Evolutionary conservation across 2,797 vertebrate species (phyloP).

Genomic region (Merluccius polli): DNA sequence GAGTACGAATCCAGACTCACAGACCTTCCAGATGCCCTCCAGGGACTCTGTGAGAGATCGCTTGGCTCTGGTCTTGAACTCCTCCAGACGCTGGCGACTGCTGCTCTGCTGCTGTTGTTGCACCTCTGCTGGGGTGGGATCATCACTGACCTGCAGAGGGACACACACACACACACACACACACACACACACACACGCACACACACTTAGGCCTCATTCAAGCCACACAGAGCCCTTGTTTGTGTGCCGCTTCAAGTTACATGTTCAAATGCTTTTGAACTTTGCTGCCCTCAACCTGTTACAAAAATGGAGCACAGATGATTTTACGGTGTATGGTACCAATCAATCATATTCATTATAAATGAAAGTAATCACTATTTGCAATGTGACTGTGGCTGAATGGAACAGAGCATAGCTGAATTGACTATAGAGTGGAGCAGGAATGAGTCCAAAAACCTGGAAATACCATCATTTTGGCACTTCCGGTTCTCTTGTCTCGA

Average conservation of each 20-base stretch:
- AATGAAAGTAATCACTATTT: too few species aligned
- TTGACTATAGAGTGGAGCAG: too few species aligned
- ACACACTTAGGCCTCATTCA: not conserved
- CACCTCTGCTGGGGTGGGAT: slow-evolving; percentile 52
- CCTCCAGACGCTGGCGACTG: slow-evolving; percentile 83
- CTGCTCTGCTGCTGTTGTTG: slow-evolving; percentile 72
- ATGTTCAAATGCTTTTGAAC: too few species aligned
- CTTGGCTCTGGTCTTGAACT: slow-evolving; percentile 89
- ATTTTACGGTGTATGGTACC: too few species aligned
- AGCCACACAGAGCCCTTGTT: not conserved
- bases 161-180: slow-evolving; percentile 1
- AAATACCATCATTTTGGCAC: too few species aligned
- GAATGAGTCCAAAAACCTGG: too few species aligned
- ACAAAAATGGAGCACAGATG: too few species aligned
- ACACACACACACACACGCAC: not conserved
- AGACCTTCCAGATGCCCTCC: slow-evolving; percentile 85
- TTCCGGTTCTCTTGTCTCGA: too few species aligned
- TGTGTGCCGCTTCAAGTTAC: not conserved
- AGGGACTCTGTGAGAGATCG: slow-evolving; percentile 88
- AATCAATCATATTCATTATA: too few species aligned
- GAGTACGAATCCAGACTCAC: not conserved
- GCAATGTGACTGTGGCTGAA: too few species aligned
- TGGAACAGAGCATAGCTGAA: too few species aligned
- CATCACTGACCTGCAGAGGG: slow-evolving; percentile 44
- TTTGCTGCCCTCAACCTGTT: too few species aligned